These are phyloP conservation scores for Columba janthina DNA, from an alignment of 2,113 vertebrate species.

Conservation along the genomic window DNA sequence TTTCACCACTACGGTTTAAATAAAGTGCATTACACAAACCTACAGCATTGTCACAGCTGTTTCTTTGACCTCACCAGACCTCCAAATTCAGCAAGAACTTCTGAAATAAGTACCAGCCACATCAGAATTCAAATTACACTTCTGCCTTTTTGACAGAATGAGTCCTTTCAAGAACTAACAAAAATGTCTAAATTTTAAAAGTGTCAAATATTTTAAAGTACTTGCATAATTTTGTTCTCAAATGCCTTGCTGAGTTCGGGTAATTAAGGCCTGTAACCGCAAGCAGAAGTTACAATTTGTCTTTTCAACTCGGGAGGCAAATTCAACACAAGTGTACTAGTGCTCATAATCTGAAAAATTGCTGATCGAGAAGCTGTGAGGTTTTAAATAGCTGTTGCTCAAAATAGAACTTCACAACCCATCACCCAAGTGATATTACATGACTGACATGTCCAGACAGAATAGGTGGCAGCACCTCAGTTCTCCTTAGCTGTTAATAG, in stretches of 20 bases:
- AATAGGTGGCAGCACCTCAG: background rate
- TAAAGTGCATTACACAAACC: conserved; percentile 24
- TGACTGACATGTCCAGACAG: background rate
- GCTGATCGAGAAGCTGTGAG: background rate
- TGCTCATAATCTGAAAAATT: background rate
- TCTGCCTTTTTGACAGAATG: background rate
- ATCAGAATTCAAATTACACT: background rate
- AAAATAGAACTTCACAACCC: conserved; percentile 58
- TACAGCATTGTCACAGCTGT: background rate
- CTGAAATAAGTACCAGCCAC: background rate
- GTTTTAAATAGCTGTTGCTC: conserved; percentile 56
- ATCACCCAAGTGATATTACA: background rate
- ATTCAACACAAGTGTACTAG: background rate
- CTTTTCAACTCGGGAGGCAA: background rate
- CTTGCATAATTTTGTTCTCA: background rate
- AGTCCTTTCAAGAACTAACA: background rate
- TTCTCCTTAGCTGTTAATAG: background rate
- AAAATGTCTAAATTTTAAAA: background rate
- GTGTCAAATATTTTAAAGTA: background rate
- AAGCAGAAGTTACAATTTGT: background rate
- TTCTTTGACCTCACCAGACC: background rate
- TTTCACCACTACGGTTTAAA: conserved; percentile 1
- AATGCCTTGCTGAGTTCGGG: background rate
- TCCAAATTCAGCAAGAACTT: background rate
- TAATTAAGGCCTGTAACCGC: background rate